Evolutionary conservation across 1,140 invertebrate genomes (phyloP).

Genomic region (Drosophila mayri): DNA sequence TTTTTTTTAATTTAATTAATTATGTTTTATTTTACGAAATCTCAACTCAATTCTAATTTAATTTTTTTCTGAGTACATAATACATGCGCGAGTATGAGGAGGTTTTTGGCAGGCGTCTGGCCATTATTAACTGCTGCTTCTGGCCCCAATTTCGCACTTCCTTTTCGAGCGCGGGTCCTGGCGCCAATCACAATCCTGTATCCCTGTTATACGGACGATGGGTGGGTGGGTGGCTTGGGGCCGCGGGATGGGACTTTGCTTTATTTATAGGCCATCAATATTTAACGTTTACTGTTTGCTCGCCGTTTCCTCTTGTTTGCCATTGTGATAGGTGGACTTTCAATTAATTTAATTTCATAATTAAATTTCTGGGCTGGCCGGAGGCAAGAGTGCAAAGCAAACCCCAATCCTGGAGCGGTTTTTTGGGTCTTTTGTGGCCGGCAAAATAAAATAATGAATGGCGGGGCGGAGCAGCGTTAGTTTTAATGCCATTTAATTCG

Average conservation of each 20-base stretch:
- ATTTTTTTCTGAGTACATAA: constrained; percentile 1
- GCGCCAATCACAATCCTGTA: constrained; percentile 27
- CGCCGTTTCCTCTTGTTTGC: constrained; percentile 29
- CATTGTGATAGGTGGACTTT: constrained; percentile 45
- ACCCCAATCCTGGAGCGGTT: background rate
- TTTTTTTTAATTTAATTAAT: too few species aligned
- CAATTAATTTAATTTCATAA: constrained; percentile 75
- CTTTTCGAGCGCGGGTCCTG: constrained; percentile 40
- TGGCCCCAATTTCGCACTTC: constrained; percentile 24
- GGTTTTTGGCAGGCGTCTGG: constrained; percentile 40
- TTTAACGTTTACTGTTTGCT: constrained; percentile 66
- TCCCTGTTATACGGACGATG: background rate
- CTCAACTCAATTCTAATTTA: background rate
- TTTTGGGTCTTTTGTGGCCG: constrained; percentile 1
- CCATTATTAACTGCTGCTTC: constrained; percentile 66
- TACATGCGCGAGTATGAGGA: constrained; percentile 15
- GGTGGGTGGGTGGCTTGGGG: background rate
- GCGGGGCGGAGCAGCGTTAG: background rate
- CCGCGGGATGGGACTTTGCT: constrained; percentile 22
- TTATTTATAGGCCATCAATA: constrained; percentile 74
- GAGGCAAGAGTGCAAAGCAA: constrained; percentile 42
- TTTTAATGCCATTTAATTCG: constrained; percentile 51
- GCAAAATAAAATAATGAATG: constrained; percentile 10
- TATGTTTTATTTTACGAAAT: background rate
- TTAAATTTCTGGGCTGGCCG: constrained; percentile 38